Base-by-base conservation (phyloP, 2,113 vertebrate species). In the Galemys pyrenaicus region DNA sequence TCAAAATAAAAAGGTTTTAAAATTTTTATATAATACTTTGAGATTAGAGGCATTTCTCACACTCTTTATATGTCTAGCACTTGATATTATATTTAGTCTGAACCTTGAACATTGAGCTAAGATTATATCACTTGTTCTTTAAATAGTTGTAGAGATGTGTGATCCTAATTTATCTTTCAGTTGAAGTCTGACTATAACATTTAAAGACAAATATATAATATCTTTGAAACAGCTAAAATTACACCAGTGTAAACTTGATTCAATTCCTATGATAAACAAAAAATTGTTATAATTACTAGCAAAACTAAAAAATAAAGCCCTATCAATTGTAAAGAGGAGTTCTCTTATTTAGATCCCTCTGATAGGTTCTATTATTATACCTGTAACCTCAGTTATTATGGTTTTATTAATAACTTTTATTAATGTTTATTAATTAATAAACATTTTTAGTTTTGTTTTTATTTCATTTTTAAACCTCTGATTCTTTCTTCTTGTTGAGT, bases 301-400 rank as follows among this genome's bases (percentile, higher is more conserved):
- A 16, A 88, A 93, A 5, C 58, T 85, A 51, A 89, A 90, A 92
- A 56, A 20, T 54, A 54, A 82, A 46, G 67, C 24, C 17, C 49
- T 58, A 11, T 51, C 49, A 51, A 12, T 51, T 51, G 5, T 88
- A 44, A 44, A 86, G 80, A 84, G 80, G 58, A 44, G 80, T 56
- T 62, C 71, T 95, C 51, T 73, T 73, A 28, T 54, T 87, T 86
- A 74, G 82, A 32, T 75, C n/a, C 22, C 17, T 89, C 30, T 83
- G 37, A 64, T 89, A 91, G 39, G 62, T 46, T 64, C 11, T 73
- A 68, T 64, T 3, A 16, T 86, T 32, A 35, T 79, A 58, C 39
- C 44, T 83, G 1, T 64, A 89, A 32, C 51, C 51, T 75, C 46
- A 92, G 10, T 81, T 70, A 85, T 41, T 85, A 73, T 89, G 20